These are phyloP conservation scores for Cephus nigrinus DNA, from an alignment of 2,888 invertebrate genomes.

Conservation along the genomic window DNA sequence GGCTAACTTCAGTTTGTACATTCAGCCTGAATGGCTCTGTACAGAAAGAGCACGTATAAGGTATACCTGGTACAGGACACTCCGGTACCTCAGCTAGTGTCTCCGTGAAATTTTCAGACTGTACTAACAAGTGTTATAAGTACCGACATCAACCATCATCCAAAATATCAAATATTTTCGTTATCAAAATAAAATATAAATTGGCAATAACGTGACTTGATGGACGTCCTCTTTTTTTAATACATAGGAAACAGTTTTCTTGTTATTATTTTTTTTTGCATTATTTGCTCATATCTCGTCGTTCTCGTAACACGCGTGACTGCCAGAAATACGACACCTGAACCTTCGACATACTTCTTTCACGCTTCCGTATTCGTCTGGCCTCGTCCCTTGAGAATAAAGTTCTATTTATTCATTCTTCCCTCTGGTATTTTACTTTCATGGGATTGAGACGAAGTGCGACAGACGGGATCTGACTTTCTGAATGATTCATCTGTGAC, in stretches of 20 bases:
- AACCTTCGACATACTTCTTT: neutral
- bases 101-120: neutral
- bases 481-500: slow-evolving; percentile 53
- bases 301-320: neutral
- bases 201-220: slow-evolving; percentile 53
- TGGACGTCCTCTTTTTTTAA: slow-evolving; percentile 31
- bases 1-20: neutral
- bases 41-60: neutral
- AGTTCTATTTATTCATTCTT: neutral
- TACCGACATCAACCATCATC: slow-evolving; percentile 31
- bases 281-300: slow-evolving; percentile 6
- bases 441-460: neutral
- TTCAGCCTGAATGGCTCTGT: neutral
- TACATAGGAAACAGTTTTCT: slow-evolving; percentile 26
- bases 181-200: slow-evolving; percentile 63
- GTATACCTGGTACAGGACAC: neutral
- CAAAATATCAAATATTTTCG: slow-evolving; percentile 51
- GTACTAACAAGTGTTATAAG: neutral
- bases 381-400: neutral
- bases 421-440: neutral
- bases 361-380: neutral
- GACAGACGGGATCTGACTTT: neutral
- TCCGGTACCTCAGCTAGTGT: neutral
- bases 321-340: neutral
- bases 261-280: slow-evolving; percentile 9